These are phyloP conservation scores for Bradysia coprophila DNA, from an alignment of 1,140 invertebrate genomes.

Conservation along the genomic window DNA sequence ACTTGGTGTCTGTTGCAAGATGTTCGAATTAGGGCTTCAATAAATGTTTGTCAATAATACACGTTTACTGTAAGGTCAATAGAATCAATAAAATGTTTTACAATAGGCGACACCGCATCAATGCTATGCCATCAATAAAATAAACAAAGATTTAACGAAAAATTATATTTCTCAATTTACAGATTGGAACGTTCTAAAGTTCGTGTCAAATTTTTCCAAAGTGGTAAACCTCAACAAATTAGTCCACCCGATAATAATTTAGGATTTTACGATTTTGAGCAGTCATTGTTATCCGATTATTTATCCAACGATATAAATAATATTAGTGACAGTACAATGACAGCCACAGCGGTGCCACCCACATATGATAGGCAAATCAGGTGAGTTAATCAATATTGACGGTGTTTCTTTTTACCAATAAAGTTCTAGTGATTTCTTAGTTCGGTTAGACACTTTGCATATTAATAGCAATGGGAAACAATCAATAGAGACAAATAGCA, in stretches of 20 bases:
- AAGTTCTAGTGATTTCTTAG: no score
- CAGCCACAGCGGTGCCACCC: slow-evolving; percentile 12
- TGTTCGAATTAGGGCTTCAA: no score
- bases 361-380: slow-evolving; percentile 21
- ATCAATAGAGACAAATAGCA: no score
- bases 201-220: slow-evolving; percentile 62
- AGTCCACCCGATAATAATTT: slow-evolving; percentile 26
- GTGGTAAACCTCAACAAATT: slow-evolving; percentile 49
- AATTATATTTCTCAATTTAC: slow-evolving; percentile 19
- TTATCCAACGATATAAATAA: slow-evolving; percentile 1
- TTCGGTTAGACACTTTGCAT: no score
- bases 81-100: no score
- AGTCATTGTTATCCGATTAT: slow-evolving; percentile 1
- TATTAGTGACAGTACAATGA: slow-evolving; percentile 13
- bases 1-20: no score
- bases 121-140: no score
- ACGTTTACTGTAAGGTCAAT: no score
- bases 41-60: no score
- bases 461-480: no score
- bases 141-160: no score
- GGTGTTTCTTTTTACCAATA: not conserved
- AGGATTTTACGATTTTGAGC: not conserved
- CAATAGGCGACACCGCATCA: no score
- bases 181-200: slow-evolving; percentile 53
- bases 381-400: slow-evolving; percentile 7